Evolutionary conservation across 2,888 invertebrate species (phyloP), one percentile per base, ranked within the genome.

Genomic region (Idaea biselata): DNA sequence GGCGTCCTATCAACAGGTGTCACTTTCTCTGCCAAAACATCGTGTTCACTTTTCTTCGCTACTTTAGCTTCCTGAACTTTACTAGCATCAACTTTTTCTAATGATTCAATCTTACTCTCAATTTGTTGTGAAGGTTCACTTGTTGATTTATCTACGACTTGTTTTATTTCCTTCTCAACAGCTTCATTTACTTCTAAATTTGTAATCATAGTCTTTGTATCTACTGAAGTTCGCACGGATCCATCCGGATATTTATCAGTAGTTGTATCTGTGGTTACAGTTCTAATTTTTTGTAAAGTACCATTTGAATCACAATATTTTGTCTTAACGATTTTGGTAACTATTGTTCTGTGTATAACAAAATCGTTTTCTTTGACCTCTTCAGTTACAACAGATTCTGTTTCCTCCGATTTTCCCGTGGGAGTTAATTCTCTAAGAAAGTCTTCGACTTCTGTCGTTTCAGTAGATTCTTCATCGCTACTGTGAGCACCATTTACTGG

Each of bases 211-310:
- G 66, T 60, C 33, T 63, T 68, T 0, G 75, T 80, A 55, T 82
- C 80, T 5, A 75, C 73, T 18, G 74, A 73, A 4, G 78, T 79
- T 63, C 71, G 67, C 4, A 70, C 62, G 14, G 78, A 73, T 14
- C 81, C 79, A 71, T 83, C 82, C 54, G 82, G 82, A 68, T 79
- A 80, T 60, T 73, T 67, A 64, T 83, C 82, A 17, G 75, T 76
- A 1, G 79, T 82, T 1, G 77, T 80, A 1, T 74, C 62, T 18
- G 73, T 74, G 1, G 75, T 79, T 3, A 75, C 71, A 1, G 73
- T 79, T 61, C 82, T 82, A 5, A 81, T 55, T 73, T 81, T 83
- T 54, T 67, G 70, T 5, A 73, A 55, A 17, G 62, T 63, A 14
- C 73, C 77, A 32, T 73, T 59, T n/a, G 33, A 59, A 63, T 83